These are phyloP conservation scores for Hymenopus coronatus DNA, from an alignment of 2,888 invertebrate species.

Conservation along the genomic window DNA sequence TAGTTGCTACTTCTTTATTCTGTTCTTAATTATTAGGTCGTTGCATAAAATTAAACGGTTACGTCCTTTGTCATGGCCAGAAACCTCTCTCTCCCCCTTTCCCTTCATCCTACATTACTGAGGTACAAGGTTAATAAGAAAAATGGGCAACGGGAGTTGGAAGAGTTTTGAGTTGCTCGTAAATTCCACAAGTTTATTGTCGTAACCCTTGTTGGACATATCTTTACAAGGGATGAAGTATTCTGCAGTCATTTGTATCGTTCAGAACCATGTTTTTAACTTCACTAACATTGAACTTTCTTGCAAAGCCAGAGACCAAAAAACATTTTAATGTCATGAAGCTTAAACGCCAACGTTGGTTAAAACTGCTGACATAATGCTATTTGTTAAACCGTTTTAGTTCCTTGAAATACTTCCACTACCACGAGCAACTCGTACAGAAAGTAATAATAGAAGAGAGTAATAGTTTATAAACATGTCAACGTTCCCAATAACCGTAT, in stretches of 20 bases:
- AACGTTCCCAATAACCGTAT: too few relatives aligned
- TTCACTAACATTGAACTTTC: background rate
- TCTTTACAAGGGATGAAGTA: background rate
- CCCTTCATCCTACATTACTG: background rate
- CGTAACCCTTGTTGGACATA: background rate
- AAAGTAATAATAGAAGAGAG: too few relatives aligned
- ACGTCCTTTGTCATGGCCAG: slow-evolving; percentile 12
- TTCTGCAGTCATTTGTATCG: background rate
- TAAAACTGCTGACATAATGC: too few relatives aligned
- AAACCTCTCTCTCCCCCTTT: background rate
- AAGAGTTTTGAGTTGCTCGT: background rate
- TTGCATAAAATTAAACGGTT: slow-evolving; percentile 24
- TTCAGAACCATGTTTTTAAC: background rate
- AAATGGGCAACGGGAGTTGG: background rate
- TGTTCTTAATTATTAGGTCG: slow-evolving; percentile 25
- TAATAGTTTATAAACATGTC: too few relatives aligned
- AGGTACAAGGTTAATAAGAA: background rate
- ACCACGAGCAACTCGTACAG: too few relatives aligned
- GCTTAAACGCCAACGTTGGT: too few relatives aligned
- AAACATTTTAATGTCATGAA: too few relatives aligned
- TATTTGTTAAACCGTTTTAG: too few relatives aligned
- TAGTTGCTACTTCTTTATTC: slow-evolving; percentile 25
- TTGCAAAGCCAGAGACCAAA: too few relatives aligned
- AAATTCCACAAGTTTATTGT: background rate
- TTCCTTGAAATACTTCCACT: too few relatives aligned